Percentiles rank a stretch among this genome's conserved stretches.
phyloP scores from a whole-genome alignment of 2,113 vertebrate species.

The Leucoraja erinaceus region DNA sequence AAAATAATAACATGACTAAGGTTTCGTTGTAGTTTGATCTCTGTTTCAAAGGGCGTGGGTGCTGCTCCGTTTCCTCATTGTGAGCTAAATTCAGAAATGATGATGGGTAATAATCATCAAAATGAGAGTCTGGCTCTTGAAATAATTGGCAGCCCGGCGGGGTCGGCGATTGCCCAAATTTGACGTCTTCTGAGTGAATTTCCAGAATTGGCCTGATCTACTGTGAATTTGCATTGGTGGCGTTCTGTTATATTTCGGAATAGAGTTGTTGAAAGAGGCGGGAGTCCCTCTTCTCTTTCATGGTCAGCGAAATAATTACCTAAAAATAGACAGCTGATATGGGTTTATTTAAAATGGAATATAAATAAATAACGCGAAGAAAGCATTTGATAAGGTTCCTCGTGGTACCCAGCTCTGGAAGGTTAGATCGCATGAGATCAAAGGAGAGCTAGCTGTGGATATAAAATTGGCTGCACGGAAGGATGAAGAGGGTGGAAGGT shows the following conservation, averaged over 20 bases:
- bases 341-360: neutral
- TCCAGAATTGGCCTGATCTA: neutral
- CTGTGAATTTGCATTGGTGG: neutral
- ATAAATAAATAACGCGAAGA: neutral
- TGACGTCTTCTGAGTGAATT: neutral
- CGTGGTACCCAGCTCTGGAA: too few species aligned
- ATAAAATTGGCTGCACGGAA: too few species aligned
- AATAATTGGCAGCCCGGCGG: neutral
- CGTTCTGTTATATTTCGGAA: neutral
- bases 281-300: too few species aligned
- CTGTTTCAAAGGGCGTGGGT: conserved; percentile 19
- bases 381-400: neutral
- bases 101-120: neutral
- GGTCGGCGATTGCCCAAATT: neutral
- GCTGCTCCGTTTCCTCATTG: neutral
- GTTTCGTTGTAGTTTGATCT: neutral
- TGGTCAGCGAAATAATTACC: neutral
- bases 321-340: neutral
- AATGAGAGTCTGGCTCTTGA: neutral
- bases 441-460: too few species aligned
- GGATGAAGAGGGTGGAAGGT: too few species aligned
- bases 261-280: neutral
- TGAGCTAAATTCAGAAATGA: neutral
- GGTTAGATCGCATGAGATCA: too few species aligned
- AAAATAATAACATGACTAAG: conserved; percentile 8